Conservation (phyloP, 2,113 vertebrate species). For the Ammodytes marinus region DNA sequence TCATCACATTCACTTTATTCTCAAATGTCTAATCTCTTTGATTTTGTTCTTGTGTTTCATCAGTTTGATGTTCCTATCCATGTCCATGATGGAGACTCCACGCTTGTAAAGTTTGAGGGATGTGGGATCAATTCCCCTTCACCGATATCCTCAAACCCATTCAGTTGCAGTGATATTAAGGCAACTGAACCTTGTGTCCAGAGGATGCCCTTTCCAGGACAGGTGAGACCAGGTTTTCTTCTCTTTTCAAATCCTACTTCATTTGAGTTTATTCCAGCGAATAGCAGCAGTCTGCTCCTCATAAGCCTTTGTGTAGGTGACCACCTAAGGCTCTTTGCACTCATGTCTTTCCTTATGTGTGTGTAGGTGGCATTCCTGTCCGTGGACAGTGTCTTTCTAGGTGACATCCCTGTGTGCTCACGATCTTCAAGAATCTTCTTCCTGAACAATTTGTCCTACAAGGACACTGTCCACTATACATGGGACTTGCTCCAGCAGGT, state of each 20-base stretch:
- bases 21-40: neutral
- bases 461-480: conserved; percentile 81
- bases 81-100: conserved; percentile 85
- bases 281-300: neutral
- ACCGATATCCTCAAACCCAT: conserved; percentile 54
- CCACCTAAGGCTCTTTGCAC: neutral
- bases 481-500: conserved; percentile 87
- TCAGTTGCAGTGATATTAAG: conserved; percentile 49
- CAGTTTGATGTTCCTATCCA: conserved; percentile 92
- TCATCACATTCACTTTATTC: too few species aligned
- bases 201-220: conserved; percentile 84
- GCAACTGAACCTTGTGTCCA: conserved; percentile 71
- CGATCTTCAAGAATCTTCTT: conserved; percentile 89
- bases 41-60: conserved; percentile 22
- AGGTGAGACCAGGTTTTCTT: conserved; percentile 81
- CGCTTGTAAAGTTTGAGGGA: conserved; percentile 89
- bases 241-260: neutral
- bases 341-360: too few species aligned
- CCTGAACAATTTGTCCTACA: conserved; percentile 87
- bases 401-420: conserved; percentile 87
- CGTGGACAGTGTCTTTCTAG: conserved; percentile 86
- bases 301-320: neutral
- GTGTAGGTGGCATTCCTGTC: conserved; percentile 89
- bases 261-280: neutral
- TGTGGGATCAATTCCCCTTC: conserved; percentile 81